Evolutionary conservation across 2,797 vertebrate species (phyloP).

Genomic region (Falco cherrug): DNA sequence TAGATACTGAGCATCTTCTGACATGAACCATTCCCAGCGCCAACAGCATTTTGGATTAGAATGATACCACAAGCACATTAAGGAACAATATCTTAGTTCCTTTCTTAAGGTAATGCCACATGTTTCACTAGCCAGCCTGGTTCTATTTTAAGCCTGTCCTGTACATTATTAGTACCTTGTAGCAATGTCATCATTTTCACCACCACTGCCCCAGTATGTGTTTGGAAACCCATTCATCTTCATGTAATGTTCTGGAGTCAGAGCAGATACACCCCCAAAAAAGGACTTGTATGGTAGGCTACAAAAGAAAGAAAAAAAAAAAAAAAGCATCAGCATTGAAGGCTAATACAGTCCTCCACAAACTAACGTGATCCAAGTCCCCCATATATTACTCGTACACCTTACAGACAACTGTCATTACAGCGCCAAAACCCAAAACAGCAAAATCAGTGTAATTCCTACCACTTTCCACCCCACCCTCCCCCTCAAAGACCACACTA

Average conservation of each 20-base stretch:
- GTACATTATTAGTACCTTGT: constrained; percentile 57
- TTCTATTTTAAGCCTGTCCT: background rate
- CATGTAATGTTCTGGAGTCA: constrained; percentile 79
- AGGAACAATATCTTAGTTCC: background rate
- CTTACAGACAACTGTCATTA: background rate
- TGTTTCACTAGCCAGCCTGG: background rate
- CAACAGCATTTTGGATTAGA: background rate
- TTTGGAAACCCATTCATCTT: constrained; percentile 81
- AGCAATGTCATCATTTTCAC: constrained; percentile 75
- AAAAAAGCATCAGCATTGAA: background rate
- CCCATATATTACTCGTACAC: background rate
- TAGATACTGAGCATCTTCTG: background rate
- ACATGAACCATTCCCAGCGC: background rate
- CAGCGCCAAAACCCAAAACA: background rate
- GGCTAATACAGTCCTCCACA: background rate
- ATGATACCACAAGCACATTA: background rate
- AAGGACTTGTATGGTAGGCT: constrained; percentile 73
- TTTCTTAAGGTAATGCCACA: background rate
- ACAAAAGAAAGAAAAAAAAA: background rate
- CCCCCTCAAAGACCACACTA: background rate
- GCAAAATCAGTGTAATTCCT: background rate
- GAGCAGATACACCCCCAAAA: constrained; percentile 77
- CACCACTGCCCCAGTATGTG: constrained; percentile 71
- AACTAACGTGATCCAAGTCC: background rate
- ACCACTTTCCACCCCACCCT: background rate